phyloP scores from a whole-genome alignment of 2,888 invertebrate genomes.

The Linnaemya vulpina region DNA sequence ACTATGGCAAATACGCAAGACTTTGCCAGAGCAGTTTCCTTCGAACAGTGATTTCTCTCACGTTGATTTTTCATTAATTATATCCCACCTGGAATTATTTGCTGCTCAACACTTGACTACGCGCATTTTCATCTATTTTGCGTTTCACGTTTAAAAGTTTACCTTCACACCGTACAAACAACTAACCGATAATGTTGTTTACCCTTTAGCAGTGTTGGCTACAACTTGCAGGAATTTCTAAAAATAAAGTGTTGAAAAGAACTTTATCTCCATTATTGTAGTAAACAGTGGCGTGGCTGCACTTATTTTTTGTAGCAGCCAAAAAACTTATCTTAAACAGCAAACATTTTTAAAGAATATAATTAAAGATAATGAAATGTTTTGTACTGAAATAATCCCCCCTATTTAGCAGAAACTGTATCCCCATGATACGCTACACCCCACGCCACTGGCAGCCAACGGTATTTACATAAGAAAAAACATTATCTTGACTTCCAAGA shows the following conservation, averaged over 20 bases:
- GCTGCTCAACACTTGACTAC: not conserved
- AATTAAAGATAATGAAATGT: too few relatives aligned
- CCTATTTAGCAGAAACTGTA: too few relatives aligned
- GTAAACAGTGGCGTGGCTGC: not conserved
- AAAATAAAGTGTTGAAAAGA: not conserved
- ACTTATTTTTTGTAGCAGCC: not conserved
- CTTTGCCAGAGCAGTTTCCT: too few relatives aligned
- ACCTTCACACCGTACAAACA: not conserved
- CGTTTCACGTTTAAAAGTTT: too few relatives aligned
- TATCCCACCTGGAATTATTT: not conserved
- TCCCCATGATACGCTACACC: not conserved
- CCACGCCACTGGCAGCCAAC: not conserved
- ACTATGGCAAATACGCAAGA: too few relatives aligned
- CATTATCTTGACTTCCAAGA: conserved; percentile 21
- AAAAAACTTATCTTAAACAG: not conserved
- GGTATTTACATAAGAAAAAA: conserved; percentile 21
- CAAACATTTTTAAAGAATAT: too few relatives aligned
- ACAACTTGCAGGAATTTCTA: not conserved
- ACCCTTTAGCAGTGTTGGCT: too few relatives aligned
- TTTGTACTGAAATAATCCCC: too few relatives aligned
- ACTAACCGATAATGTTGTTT: not conserved
- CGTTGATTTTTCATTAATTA: too few relatives aligned
- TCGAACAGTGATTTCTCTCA: too few relatives aligned
- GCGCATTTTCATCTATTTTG: not conserved
- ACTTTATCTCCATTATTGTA: not conserved